These are phyloP conservation scores for Salmo trutta DNA, from an alignment of 2,797 vertebrate genomes.

Conservation along the genomic window DNA sequence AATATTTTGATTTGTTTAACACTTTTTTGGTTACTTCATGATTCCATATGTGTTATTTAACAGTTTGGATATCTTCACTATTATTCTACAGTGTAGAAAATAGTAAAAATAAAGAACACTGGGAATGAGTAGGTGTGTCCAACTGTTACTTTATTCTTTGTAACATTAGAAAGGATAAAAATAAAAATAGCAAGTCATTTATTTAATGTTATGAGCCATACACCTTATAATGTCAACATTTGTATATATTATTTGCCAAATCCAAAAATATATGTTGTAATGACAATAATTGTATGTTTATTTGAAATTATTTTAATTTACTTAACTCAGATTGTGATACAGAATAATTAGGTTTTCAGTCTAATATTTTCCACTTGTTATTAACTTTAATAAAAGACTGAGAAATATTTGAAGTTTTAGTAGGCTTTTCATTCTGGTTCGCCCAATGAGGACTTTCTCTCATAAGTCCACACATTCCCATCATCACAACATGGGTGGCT, in stretches of 20 bases:
- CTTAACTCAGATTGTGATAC: constrained; percentile 45
- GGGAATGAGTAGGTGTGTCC: too few species aligned
- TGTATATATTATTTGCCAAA: constrained; percentile 48
- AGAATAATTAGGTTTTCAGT: constrained; percentile 11
- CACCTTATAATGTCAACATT: constrained; percentile 33
- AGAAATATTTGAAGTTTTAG: constrained; percentile 34
- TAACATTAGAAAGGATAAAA: constrained; percentile 57
- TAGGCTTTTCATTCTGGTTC: not conserved
- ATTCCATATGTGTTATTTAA: too few species aligned
- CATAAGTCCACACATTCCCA: not conserved
- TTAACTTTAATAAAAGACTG: constrained; percentile 52
- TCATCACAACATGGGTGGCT: not conserved
- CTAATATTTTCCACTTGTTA: constrained; percentile 48
- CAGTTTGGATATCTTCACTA: too few species aligned
- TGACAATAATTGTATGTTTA: constrained; percentile 44
- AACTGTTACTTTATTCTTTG: constrained; percentile 33
- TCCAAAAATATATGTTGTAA: constrained; percentile 37
- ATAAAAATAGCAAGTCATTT: constrained; percentile 45
- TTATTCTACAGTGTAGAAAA: too few species aligned
- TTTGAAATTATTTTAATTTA: constrained; percentile 48
- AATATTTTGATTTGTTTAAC: too few species aligned
- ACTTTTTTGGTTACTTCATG: too few species aligned
- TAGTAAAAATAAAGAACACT: too few species aligned
- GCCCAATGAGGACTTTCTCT: not conserved
- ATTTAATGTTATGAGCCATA: constrained; percentile 56